A percentile compares a stretch with the other conserved stretches of the same genome.
Evolutionary conservation across 2,797 vertebrate genomes (phyloP).

Genomic region (Urocyon cinereoargenteus): DNA sequence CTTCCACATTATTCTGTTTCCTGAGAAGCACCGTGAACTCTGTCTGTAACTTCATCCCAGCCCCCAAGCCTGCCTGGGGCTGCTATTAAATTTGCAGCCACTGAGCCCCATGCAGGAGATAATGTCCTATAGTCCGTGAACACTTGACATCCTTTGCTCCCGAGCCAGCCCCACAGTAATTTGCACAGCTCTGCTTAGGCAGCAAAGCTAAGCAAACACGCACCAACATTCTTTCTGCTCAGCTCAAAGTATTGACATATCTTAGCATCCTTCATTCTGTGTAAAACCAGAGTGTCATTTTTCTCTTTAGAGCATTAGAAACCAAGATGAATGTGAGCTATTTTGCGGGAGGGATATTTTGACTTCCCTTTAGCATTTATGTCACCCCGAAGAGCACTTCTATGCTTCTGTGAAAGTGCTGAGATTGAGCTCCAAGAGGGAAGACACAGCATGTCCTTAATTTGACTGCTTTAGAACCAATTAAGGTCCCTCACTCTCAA

Average conservation of each 20-base stretch:
- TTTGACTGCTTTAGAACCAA: not conserved
- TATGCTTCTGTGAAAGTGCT: not conserved
- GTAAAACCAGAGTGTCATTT: not conserved
- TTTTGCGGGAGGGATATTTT: not conserved
- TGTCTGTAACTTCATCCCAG: not conserved
- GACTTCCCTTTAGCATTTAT: not conserved
- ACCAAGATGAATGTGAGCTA: not conserved
- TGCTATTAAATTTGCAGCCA: not conserved
- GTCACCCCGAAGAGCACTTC: not conserved
- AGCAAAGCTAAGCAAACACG: not conserved
- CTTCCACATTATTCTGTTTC: accelerated
- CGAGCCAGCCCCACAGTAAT: accelerated
- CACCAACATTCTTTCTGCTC: not conserved
- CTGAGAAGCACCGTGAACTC: not conserved
- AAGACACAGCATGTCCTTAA: not conserved
- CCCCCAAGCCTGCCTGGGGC: not conserved
- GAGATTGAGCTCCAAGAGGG: not conserved
- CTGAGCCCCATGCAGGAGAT: not conserved
- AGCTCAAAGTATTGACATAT: not conserved
- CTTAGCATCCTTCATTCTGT: not conserved
- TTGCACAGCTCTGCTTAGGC: not conserved
- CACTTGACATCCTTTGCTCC: accelerated
- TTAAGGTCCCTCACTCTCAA: not conserved
- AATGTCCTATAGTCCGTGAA: accelerated
- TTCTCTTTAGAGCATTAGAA: not conserved